Conservation (phyloP, 2,797 vertebrate species). For the Rachycentron canadum region DNA sequence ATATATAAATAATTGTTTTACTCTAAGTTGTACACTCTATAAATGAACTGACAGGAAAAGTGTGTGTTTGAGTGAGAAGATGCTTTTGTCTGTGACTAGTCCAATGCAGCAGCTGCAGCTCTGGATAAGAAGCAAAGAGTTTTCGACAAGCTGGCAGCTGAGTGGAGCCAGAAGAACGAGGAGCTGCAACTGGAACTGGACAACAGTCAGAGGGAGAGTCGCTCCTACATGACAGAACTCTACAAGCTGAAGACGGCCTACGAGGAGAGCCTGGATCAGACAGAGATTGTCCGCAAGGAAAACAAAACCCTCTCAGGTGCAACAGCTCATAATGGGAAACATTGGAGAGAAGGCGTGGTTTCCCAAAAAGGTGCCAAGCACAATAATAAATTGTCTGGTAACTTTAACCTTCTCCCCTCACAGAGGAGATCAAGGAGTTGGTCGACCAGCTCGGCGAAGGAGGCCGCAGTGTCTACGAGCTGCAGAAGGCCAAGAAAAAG, state of each 20-base stretch:
- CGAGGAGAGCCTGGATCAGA: slow-evolving; percentile 82
- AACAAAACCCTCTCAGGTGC: slow-evolving; percentile 66
- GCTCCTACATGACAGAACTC: slow-evolving; percentile 82
- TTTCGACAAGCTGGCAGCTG: slow-evolving; percentile 84
- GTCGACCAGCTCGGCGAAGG: slow-evolving; percentile 85
- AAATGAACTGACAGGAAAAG: neutral
- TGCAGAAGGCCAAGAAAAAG: slow-evolving; percentile 85
- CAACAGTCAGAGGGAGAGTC: slow-evolving; percentile 83
- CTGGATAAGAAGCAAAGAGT: slow-evolving; percentile 86
- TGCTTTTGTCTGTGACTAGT: slow-evolving; percentile 56
- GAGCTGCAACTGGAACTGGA: slow-evolving; percentile 83
- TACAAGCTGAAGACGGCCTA: slow-evolving; percentile 83
- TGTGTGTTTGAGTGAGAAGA: neutral
- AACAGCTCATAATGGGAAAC: neutral
- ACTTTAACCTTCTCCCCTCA: neutral
- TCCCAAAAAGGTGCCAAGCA: neutral
- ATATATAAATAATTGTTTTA: neutral
- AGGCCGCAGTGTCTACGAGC: slow-evolving; percentile 78
- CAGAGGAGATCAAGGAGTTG: slow-evolving; percentile 87
- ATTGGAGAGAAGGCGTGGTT: too few species aligned
- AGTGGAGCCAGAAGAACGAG: slow-evolving; percentile 85
- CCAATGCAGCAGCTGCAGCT: slow-evolving; percentile 80
- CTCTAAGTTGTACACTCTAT: neutral
- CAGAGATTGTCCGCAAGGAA: slow-evolving; percentile 73
- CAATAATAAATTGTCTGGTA: neutral